Conservation (phyloP, 2,113 vertebrate species). For the Amphilophus citrinellus region DNA sequence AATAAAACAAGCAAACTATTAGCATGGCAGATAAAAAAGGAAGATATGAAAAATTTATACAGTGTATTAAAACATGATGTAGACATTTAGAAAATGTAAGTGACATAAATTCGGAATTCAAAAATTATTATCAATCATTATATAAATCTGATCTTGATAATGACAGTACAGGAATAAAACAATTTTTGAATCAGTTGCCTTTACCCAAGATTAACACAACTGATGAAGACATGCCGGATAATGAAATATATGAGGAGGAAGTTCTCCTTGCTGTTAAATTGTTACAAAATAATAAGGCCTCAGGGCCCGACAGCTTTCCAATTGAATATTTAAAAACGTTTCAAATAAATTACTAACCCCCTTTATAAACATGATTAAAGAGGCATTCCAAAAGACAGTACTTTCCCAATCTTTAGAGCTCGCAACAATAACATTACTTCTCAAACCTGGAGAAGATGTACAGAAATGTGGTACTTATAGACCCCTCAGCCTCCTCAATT, state of each 20-base stretch:
- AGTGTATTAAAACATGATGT: too few relatives aligned
- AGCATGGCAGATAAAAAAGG: too few relatives aligned
- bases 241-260: rapidly evolving
- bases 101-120: too few relatives aligned
- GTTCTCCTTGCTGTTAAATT: background rate
- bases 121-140: too few relatives aligned
- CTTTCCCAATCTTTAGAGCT: background rate
- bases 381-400: background rate
- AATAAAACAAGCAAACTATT: background rate
- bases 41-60: too few relatives aligned
- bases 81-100: too few relatives aligned
- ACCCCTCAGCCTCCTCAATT: background rate
- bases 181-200: background rate
- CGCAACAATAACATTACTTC: background rate
- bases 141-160: too few relatives aligned
- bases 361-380: background rate
- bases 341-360: background rate
- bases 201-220: background rate
- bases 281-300: background rate
- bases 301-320: background rate
- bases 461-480: background rate
- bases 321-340: background rate
- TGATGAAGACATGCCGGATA: too few relatives aligned
- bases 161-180: background rate
- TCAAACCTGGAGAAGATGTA: background rate